Percentiles rank a stretch among this genome's conserved stretches.
Conservation (phyloP, 2,797 vertebrate genomes). For the Onychomys torridus region DNA sequence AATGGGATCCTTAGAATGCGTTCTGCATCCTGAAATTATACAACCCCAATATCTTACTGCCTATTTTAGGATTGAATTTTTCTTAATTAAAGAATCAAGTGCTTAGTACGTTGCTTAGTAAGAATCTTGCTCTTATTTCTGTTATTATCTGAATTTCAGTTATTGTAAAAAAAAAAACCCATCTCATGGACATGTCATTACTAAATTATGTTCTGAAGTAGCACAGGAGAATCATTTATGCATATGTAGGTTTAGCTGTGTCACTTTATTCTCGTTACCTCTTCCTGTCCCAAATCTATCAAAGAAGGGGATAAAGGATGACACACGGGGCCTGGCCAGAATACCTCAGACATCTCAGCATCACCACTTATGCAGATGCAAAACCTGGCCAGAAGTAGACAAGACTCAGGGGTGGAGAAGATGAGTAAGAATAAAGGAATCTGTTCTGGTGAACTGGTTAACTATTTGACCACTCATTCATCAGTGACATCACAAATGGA, state of each 20-base stretch:
- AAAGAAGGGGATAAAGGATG: neutral
- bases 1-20: neutral
- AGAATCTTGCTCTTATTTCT: neutral
- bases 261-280: neutral
- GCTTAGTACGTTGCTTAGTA: neutral
- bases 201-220: neutral
- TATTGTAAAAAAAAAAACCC: neutral
- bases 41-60: neutral
- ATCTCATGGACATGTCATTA: neutral
- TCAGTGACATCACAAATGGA: neutral
- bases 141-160: neutral
- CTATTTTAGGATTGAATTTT: neutral
- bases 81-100: neutral
- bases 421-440: neutral
- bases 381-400: neutral
- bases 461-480: neutral
- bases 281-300: neutral
- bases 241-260: neutral
- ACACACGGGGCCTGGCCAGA: neutral
- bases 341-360: neutral
- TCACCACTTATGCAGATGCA: neutral
- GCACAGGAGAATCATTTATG: neutral
- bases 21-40: neutral
- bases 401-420: neutral
- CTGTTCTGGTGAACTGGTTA: neutral